Percentiles rank a stretch among this genome's conserved stretches.
These are phyloP conservation scores for Elephas maximus DNA, from an alignment of 2,113 vertebrate genomes.

Conservation along the genomic window DNA sequence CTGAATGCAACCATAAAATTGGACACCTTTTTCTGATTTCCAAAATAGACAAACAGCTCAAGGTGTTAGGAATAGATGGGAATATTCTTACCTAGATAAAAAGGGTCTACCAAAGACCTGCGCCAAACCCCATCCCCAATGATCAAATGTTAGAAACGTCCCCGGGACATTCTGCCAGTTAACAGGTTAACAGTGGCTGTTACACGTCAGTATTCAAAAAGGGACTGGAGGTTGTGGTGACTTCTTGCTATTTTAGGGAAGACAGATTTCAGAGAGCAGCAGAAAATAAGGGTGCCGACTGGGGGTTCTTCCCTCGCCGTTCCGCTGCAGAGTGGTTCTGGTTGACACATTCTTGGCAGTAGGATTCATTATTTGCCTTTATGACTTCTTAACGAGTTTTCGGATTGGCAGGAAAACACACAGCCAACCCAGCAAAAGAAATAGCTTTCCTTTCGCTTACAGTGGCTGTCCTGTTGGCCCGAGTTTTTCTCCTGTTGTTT, in stretches of 20 bases:
- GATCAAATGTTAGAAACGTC: not conserved
- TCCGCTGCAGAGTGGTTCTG: not conserved
- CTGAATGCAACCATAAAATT: not conserved
- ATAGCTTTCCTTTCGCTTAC: not conserved
- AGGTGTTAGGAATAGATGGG: not conserved
- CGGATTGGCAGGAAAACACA: not conserved
- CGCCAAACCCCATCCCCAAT: not conserved
- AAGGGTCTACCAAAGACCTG: no score
- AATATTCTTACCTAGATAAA: no score
- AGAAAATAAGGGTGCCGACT: not conserved
- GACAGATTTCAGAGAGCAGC: not conserved
- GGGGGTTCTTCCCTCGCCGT: not conserved
- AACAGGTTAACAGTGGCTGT: not conserved
- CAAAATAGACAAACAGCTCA: not conserved
- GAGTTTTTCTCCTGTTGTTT: not conserved
- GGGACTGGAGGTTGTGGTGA: not conserved
- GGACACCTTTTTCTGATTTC: not conserved
- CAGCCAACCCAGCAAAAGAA: not conserved
- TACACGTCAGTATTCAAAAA: not conserved
- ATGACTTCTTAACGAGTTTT: not conserved
- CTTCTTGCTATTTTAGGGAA: not conserved
- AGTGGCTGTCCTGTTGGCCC: not conserved
- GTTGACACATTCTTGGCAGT: not conserved
- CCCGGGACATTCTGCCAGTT: not conserved
- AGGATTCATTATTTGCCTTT: not conserved